A percentile compares a stretch with the other conserved stretches of the same genome.
Conservation (phyloP, 2,797 vertebrate species). For the Pseudochirops corinnae region DNA sequence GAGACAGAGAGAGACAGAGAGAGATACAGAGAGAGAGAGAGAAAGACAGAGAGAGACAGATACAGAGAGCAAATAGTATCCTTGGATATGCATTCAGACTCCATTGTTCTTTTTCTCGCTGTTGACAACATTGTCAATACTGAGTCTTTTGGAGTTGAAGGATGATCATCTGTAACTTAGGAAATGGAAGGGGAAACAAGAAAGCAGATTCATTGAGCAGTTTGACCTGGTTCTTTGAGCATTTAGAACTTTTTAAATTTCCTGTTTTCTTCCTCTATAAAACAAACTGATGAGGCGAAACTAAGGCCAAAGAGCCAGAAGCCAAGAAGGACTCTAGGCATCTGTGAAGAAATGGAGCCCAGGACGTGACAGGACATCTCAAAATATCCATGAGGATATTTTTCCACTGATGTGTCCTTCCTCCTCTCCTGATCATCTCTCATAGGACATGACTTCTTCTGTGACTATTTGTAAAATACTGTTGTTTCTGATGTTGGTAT, state of each 20-base stretch:
- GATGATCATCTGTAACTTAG: neutral
- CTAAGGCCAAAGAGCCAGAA: neutral
- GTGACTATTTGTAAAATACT: neutral
- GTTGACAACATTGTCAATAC: no score
- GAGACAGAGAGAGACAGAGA: no score
- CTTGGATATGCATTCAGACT: no score
- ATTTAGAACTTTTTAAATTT: neutral
- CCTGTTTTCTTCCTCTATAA: neutral
- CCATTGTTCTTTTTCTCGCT: neutral
- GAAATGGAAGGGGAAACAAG: neutral
- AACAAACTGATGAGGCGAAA: neutral
- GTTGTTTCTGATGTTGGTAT: conserved; percentile 1
- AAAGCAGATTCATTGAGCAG: no score
- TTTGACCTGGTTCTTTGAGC: neutral
- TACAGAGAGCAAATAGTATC: no score
- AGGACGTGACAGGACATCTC: neutral
- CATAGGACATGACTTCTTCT: neutral
- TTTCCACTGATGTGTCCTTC: neutral
- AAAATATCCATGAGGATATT: neutral
- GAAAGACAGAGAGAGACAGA: no score
- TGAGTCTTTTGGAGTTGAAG: no score
- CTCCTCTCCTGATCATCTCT: neutral
- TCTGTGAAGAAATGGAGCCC: neutral
- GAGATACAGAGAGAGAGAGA: no score
- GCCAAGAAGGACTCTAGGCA: no score